Percentiles rank a stretch among this genome's conserved stretches.
phyloP scores from a whole-genome alignment of 1,140 invertebrate genomes.

The Phymorhynchus buccinoides region DNA sequence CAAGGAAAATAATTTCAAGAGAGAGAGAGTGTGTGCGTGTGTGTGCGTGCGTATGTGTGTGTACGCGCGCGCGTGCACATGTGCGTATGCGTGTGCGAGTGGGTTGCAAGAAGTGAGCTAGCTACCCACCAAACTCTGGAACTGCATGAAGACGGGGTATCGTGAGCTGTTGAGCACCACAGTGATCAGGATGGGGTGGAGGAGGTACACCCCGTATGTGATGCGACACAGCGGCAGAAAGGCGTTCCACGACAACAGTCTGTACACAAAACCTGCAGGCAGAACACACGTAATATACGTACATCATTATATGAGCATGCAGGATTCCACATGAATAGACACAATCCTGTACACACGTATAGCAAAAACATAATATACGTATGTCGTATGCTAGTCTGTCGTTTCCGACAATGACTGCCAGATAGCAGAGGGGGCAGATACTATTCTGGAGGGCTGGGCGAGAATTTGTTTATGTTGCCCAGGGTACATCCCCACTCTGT shows the following conservation, averaged over 20 bases:
- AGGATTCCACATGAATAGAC: background rate
- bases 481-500: too few species aligned
- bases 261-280: slow-evolving; percentile 53
- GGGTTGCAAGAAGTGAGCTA: background rate
- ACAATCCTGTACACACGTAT: background rate
- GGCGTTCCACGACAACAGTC: slow-evolving; percentile 51
- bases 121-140: slow-evolving; percentile 37
- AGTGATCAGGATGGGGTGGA: slow-evolving; percentile 78
- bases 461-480: too few species aligned
- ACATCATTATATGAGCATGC: background rate
- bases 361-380: background rate
- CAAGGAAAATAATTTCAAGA: too few species aligned
- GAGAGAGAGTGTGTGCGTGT: background rate
- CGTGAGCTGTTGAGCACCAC: slow-evolving; percentile 38
- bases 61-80: background rate
- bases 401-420: too few species aligned
- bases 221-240: slow-evolving; percentile 56
- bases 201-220: slow-evolving; percentile 60
- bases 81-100: background rate
- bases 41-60: background rate
- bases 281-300: background rate
- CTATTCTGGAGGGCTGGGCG: too few species aligned
- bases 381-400: too few species aligned
- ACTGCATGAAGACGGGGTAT: slow-evolving; percentile 24
- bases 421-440: too few species aligned